These are phyloP conservation scores for Neuroterus valhalla DNA, from an alignment of 1,140 invertebrate species.

Conservation along the genomic window DNA sequence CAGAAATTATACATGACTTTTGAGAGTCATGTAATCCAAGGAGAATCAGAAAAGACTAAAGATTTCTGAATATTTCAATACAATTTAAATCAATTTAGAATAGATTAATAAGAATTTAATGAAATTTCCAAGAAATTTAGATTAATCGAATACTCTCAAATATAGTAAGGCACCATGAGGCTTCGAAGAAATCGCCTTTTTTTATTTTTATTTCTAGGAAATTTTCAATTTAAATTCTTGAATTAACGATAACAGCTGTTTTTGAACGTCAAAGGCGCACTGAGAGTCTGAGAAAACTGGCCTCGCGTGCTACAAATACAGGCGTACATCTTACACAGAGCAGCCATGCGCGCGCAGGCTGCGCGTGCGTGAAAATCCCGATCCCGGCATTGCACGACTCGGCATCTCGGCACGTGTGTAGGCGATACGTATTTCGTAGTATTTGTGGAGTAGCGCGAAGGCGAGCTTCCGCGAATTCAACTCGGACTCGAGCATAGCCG, in stretches of 20 bases:
- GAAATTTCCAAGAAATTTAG: too few species aligned
- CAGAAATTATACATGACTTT: too few species aligned
- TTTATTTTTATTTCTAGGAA: too few species aligned
- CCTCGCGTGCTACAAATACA: slow-evolving; percentile 13
- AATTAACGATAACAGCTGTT: not conserved
- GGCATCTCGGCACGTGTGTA: slow-evolving; percentile 59
- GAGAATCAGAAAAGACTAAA: too few species aligned
- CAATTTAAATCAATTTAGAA: too few species aligned
- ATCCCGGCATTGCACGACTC: slow-evolving; percentile 46
- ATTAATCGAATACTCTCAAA: too few species aligned
- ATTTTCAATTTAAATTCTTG: not conserved
- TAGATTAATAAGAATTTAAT: too few species aligned
- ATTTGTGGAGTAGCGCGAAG: slow-evolving; percentile 69
- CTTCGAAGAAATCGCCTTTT: too few species aligned
- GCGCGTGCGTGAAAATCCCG: slow-evolving; percentile 39
- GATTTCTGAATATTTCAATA: too few species aligned
- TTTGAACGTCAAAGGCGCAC: not conserved
- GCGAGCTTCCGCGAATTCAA: slow-evolving; percentile 63
- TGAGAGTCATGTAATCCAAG: too few species aligned
- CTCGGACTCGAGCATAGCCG: slow-evolving; percentile 52
- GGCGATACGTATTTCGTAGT: slow-evolving; percentile 66
- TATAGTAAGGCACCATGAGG: too few species aligned
- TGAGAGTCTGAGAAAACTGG: slow-evolving; percentile 3
- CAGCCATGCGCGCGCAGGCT: slow-evolving; percentile 35
- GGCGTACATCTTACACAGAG: slow-evolving; percentile 35